Percentiles rank a stretch among this genome's conserved stretches.
These are phyloP conservation scores for Brachypalpus laphriformis DNA, from an alignment of 2,888 invertebrate genomes.

Conservation along the genomic window DNA sequence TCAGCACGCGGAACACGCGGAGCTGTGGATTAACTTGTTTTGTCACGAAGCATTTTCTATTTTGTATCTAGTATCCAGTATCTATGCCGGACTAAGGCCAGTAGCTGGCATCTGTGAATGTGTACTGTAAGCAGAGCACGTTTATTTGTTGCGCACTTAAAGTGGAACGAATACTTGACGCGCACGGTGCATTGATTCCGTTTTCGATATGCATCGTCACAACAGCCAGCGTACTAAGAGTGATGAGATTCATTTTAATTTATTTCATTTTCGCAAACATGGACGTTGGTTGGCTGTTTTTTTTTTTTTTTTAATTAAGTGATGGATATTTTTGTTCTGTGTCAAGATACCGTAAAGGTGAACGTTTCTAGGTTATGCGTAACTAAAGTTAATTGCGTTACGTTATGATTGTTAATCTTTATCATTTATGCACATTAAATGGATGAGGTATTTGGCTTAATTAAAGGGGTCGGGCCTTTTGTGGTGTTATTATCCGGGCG, in stretches of 20 bases:
- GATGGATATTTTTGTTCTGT: slow-evolving; percentile 20
- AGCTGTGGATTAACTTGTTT: slow-evolving; percentile 67
- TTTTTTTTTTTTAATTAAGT: slow-evolving; percentile 29
- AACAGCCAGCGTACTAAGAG: slow-evolving; percentile 8
- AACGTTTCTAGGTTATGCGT: slow-evolving; percentile 38
- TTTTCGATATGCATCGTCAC: slow-evolving; percentile 40
- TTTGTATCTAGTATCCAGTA: slow-evolving; percentile 3
- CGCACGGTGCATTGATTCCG: slow-evolving; percentile 56
- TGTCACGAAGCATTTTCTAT: not conserved
- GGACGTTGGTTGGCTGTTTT: not conserved
- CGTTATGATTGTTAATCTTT: slow-evolving; percentile 17
- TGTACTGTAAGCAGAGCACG: not conserved
- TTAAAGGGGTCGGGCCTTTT: slow-evolving; percentile 19
- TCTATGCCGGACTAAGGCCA: slow-evolving; percentile 17
- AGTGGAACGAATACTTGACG: slow-evolving; percentile 55
- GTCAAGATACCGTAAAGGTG: slow-evolving; percentile 46
- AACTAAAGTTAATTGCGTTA: slow-evolving; percentile 20
- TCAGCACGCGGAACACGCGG: too few relatives aligned
- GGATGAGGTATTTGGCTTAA: slow-evolving; percentile 23
- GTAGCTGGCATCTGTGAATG: not conserved
- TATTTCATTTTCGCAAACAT: not conserved
- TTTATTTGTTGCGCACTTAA: slow-evolving; percentile 31
- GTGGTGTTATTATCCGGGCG: not conserved
- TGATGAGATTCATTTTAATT: slow-evolving; percentile 14
- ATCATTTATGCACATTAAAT: slow-evolving; percentile 3